Evolutionary conservation across 2,888 invertebrate species (phyloP), one percentile per base, ranked within the genome.

Genomic region (Platycheirus rosarum): DNA sequence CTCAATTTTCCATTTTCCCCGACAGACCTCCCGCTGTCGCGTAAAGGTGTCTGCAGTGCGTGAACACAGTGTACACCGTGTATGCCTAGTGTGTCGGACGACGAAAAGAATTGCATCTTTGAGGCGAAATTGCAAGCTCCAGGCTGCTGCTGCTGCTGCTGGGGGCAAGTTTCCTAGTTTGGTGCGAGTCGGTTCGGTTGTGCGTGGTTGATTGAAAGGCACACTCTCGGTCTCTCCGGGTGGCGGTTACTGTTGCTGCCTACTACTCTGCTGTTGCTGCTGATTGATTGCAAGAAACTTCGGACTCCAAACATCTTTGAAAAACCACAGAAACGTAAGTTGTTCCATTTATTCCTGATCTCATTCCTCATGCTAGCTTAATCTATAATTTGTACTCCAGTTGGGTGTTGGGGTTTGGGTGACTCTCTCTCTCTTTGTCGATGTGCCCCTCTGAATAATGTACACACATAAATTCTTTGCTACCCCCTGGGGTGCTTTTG

Each of bases 151-250:
- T 7, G 26, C 68, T 62, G 42, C 60, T 60, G 40, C 11, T 40
- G n/a, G 16, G n/a, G 26, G 73, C 66, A 65, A 71, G 57, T 57
- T 60, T n/a, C 48, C 65, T 35, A 48, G 20, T 69, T 69, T 62
- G 51, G 53, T 62, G 23, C 66, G 46, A 32, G 13, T 48, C 63
- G 57, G 42, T 68, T 44, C 42, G 60, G 60, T 9, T 44, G 42
- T 57, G n/a, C n/a, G n/a, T 42, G 29, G 26, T 44, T 29, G 48
- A 55, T 62, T 70, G 37, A 42, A 55, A 69, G 40, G 18, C 55
- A 48, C 20, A 57, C 55, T 75, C 13, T 13, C 13, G 13, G 20
- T 20, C 13, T 37, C 55, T 37, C 16, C 13, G 13, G 9, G 9
- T 55, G 53, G 16, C 18, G 51, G 9, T 13, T 35, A 16, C 16